These are phyloP conservation scores for Nymphalis io DNA, from an alignment of 1,140 invertebrate species.

Conservation along the genomic window DNA sequence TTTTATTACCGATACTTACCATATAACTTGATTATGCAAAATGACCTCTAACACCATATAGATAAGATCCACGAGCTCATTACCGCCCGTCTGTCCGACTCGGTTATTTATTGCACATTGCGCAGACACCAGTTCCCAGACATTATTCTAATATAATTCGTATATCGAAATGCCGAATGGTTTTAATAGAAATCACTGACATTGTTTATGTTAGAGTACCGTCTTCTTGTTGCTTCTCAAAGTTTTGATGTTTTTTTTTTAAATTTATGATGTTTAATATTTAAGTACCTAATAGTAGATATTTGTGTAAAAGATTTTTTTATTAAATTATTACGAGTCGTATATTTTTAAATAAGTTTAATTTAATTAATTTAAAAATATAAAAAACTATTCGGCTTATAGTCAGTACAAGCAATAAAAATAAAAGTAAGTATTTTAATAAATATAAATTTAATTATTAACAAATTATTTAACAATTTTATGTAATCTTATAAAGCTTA, in stretches of 20 bases:
- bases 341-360: too few relatives aligned
- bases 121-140: constrained; percentile 68
- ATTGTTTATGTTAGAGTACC: constrained; percentile 76
- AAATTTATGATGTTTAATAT: constrained; percentile 4
- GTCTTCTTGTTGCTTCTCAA: constrained; percentile 58
- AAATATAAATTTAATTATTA: too few relatives aligned
- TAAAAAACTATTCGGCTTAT: too few relatives aligned
- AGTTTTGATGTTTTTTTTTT: constrained; percentile 43
- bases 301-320: too few relatives aligned
- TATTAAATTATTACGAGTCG: too few relatives aligned
- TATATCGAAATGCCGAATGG: constrained; percentile 74
- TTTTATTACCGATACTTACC: constrained; percentile 61
- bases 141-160: constrained; percentile 73
- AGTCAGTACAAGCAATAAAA: too few relatives aligned
- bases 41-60: constrained; percentile 39
- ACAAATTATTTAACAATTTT: neutral
- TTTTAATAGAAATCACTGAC: constrained; percentile 77
- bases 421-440: neutral
- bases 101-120: constrained; percentile 74
- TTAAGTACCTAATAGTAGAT: too few relatives aligned
- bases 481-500: neutral
- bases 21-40: constrained; percentile 50
- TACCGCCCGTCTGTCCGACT: constrained; percentile 44
- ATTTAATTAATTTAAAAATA: too few relatives aligned
- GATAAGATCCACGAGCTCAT: constrained; percentile 45